A percentile compares a stretch with the other conserved stretches of the same genome.
These are phyloP conservation scores for Xestia ashworthii DNA, from an alignment of 2,888 invertebrate species.

Conservation along the genomic window DNA sequence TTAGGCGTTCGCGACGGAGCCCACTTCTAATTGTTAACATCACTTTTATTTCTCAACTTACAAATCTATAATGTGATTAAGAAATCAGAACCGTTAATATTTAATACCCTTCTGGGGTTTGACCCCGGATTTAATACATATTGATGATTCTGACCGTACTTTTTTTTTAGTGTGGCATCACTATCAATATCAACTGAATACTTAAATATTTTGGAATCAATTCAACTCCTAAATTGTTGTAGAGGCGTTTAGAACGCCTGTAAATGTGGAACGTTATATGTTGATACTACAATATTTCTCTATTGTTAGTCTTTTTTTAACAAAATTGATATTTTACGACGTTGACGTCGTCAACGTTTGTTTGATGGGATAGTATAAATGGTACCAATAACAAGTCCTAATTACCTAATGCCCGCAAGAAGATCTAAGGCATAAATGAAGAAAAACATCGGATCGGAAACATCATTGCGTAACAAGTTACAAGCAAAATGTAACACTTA, in stretches of 20 bases:
- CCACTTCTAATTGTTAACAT: constrained; percentile 73
- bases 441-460: not conserved
- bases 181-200: constrained; percentile 19
- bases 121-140: constrained; percentile 45
- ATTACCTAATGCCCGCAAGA: not conserved
- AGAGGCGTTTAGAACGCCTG: constrained; percentile 39
- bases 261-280: constrained; percentile 21
- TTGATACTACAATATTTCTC: constrained; percentile 39
- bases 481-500: not conserved
- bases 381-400: not conserved
- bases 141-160: constrained; percentile 44
- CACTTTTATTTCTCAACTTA: constrained; percentile 22
- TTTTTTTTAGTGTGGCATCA: constrained; percentile 38
- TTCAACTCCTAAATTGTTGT: constrained; percentile 28
- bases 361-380: not conserved
- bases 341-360: not conserved
- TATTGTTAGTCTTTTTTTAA: not conserved
- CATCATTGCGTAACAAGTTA: not conserved
- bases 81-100: constrained; percentile 13
- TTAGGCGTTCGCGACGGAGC: constrained; percentile 82
- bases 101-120: constrained; percentile 20
- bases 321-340: not conserved
- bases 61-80: not conserved
- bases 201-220: constrained; percentile 50
- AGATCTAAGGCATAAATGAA: not conserved